Evolutionary conservation across 2,113 vertebrate genomes (phyloP).

Genomic region (Progne subis): DNA sequence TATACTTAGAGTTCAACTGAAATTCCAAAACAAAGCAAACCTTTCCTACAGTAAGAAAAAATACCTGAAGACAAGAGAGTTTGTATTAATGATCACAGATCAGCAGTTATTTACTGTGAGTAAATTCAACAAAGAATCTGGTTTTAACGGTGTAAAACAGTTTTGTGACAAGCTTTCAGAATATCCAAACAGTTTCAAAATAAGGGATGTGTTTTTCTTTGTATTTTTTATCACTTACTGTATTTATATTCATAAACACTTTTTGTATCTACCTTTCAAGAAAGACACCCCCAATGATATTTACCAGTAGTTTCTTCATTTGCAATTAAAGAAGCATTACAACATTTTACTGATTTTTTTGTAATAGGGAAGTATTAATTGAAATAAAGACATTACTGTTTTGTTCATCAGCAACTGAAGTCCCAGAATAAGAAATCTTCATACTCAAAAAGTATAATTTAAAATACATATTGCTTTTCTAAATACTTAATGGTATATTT

Average conservation of each 20-base stretch:
- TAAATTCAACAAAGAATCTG: neutral
- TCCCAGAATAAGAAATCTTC: neutral
- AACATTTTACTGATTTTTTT: neutral
- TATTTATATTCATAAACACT: neutral
- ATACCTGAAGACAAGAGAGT: neutral
- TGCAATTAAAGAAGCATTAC: neutral
- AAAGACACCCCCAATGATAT: neutral
- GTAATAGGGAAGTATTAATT: neutral
- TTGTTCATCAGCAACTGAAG: neutral
- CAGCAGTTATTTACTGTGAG: neutral
- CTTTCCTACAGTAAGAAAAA: neutral
- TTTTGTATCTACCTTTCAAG: neutral
- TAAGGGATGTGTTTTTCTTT: neutral
- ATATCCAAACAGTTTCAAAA: neutral
- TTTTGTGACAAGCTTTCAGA: neutral
- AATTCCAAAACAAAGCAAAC: neutral
- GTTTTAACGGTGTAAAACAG: neutral
- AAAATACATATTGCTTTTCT: neutral
- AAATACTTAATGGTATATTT: neutral
- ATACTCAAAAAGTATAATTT: neutral
- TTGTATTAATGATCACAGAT: neutral
- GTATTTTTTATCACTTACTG: neutral
- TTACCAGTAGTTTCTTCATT: neutral
- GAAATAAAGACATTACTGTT: neutral
- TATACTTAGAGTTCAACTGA: neutral